These are phyloP conservation scores for Helarctos malayanus DNA, from an alignment of 2,797 vertebrate genomes.

Conservation along the genomic window DNA sequence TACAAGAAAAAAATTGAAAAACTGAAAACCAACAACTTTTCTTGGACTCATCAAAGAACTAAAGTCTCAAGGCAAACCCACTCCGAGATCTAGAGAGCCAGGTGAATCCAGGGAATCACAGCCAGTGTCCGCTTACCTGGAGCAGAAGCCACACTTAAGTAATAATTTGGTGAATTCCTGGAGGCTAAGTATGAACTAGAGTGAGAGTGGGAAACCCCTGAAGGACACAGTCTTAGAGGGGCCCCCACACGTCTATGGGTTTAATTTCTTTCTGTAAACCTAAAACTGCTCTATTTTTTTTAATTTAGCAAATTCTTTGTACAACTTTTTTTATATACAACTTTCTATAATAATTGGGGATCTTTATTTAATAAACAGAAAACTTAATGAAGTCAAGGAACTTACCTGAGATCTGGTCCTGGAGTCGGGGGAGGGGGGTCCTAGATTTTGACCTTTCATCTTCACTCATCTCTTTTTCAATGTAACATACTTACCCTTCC, in stretches of 20 bases:
- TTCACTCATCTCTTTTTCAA: slow-evolving; percentile 2
- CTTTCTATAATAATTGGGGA: neutral
- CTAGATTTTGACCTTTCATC: neutral
- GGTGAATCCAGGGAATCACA: neutral
- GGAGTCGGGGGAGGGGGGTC: no score
- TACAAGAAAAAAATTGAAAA: neutral
- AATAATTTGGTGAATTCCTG: neutral
- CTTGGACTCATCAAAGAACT: neutral
- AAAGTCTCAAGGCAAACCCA: neutral
- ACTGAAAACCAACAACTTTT: neutral
- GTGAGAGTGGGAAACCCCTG: neutral
- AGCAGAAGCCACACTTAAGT: neutral
- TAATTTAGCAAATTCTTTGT: neutral
- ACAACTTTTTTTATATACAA: neutral
- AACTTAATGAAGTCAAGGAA: neutral
- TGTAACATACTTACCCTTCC: neutral
- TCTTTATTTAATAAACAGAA: neutral
- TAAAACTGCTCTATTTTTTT: neutral
- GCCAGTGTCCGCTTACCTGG: neutral
- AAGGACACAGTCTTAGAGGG: neutral
- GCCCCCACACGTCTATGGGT: neutral
- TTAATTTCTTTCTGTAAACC: slow-evolving; percentile 7
- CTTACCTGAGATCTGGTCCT: neutral
- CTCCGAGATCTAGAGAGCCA: neutral
- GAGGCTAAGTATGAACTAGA: neutral